Evolutionary conservation across 2,888 invertebrate genomes (phyloP).

Genomic region (Omphaloscelis lunosa): DNA sequence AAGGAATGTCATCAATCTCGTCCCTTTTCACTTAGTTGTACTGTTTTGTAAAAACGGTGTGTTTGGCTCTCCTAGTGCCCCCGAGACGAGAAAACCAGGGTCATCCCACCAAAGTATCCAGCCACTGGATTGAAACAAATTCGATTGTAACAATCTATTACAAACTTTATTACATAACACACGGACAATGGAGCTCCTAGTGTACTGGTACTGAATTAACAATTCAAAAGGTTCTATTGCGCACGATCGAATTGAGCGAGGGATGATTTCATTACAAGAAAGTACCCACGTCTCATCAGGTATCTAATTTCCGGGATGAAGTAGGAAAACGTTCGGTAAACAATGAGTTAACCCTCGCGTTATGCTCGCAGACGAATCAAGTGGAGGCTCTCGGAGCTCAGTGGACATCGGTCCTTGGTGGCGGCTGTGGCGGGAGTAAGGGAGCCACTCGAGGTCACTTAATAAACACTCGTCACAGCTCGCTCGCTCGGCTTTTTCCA

Average conservation of each 20-base stretch:
- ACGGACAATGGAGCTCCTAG: slow-evolving; percentile 19
- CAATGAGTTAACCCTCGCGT: slow-evolving; percentile 43
- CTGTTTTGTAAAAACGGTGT: slow-evolving; percentile 30
- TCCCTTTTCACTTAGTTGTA: slow-evolving; percentile 58
- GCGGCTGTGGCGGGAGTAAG: slow-evolving; percentile 12
- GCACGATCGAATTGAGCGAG: slow-evolving; percentile 35
- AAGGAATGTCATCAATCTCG: slow-evolving; percentile 60
- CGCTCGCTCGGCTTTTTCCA: slow-evolving; percentile 54
- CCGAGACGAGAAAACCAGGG: slow-evolving; percentile 7
- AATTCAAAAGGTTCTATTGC: slow-evolving; percentile 52
- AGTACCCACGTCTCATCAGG: slow-evolving; percentile 45
- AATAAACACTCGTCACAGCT: slow-evolving; percentile 67
- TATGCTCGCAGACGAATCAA: slow-evolving; percentile 42
- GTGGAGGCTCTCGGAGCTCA: slow-evolving; percentile 33
- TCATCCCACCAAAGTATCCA: slow-evolving; percentile 45
- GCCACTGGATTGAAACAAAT: slow-evolving; percentile 47
- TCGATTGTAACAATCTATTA: slow-evolving; percentile 51
- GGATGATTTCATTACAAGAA: slow-evolving; percentile 54
- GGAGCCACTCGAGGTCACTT: slow-evolving; percentile 63
- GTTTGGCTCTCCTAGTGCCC: slow-evolving; percentile 5
- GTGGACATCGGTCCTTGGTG: slow-evolving; percentile 33
- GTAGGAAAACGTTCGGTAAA: slow-evolving; percentile 52
- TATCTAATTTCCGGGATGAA: slow-evolving; percentile 54
- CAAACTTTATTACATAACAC: slow-evolving; percentile 42
- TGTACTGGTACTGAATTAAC: slow-evolving; percentile 45